Conservation (phyloP, 2,113 vertebrate genomes). For the Oryctolagus cuniculus region mOryCun1.1 NC_091439.1:94453501-94454000, state of each 20-base stretch:
- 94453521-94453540: neutral
- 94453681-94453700: too few species aligned
- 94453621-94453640: too few species aligned
- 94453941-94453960: neutral
- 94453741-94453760: too few species aligned
- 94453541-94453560: too few species aligned
- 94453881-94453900: neutral
- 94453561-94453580: too few species aligned
- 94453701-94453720: too few species aligned
- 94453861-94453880: constrained; percentile 33
- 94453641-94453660: too few species aligned
- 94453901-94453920: constrained; percentile 30
- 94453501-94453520: neutral
- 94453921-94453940: neutral
- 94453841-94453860: constrained; percentile 18
- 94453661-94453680: too few species aligned
- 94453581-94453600: too few species aligned
- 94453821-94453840: neutral
- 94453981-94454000: constrained; percentile 30
- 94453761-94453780: neutral
- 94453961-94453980: neutral
- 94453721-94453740: too few species aligned
- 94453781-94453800: constrained; percentile 22
- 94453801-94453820: neutral
- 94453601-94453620: too few species aligned